phyloP scores from a whole-genome alignment of 2,888 invertebrate genomes.

The Hemicrepidius hirtus region DNA sequence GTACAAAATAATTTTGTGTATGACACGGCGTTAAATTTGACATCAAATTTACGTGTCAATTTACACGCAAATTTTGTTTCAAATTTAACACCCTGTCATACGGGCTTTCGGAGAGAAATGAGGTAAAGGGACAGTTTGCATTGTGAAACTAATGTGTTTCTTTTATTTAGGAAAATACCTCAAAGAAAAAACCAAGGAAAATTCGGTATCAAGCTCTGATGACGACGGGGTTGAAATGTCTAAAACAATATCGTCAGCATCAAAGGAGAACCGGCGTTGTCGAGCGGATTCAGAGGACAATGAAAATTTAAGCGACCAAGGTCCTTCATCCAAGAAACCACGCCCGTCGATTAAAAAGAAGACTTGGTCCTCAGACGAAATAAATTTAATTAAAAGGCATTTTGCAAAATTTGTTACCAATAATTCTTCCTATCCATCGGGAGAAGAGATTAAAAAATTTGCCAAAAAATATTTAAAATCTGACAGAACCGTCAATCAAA shows the following conservation, averaged over 20 bases:
- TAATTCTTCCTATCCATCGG: constrained; percentile 12
- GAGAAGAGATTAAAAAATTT: constrained; percentile 9
- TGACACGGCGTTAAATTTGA: no score
- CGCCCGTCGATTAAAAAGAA: constrained; percentile 10
- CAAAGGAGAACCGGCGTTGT: constrained; percentile 13
- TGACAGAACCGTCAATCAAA: constrained; percentile 14
- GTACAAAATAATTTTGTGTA: no score
- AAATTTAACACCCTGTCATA: no score
- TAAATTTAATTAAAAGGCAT: constrained; percentile 12
- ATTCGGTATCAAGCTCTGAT: constrained; percentile 4
- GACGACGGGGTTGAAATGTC: constrained; percentile 5
- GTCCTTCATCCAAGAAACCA: constrained; percentile 9
- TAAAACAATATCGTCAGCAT: constrained; percentile 13
- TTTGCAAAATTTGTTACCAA: constrained; percentile 4
- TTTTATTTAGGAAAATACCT: not conserved
- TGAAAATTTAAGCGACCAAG: constrained; percentile 7
- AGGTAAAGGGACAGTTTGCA: not conserved
- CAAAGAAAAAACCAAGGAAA: constrained; percentile 8
- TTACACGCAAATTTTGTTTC: no score
- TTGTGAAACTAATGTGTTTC: constrained; percentile 11
- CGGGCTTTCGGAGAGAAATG: not conserved
- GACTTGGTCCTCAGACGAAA: constrained; percentile 6
- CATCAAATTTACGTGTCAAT: no score
- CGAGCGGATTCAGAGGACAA: constrained; percentile 14
- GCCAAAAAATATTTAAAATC: constrained; percentile 15